Evolutionary conservation across 2,888 invertebrate genomes (phyloP).

Genomic region (Agapostemon virescens): DNA sequence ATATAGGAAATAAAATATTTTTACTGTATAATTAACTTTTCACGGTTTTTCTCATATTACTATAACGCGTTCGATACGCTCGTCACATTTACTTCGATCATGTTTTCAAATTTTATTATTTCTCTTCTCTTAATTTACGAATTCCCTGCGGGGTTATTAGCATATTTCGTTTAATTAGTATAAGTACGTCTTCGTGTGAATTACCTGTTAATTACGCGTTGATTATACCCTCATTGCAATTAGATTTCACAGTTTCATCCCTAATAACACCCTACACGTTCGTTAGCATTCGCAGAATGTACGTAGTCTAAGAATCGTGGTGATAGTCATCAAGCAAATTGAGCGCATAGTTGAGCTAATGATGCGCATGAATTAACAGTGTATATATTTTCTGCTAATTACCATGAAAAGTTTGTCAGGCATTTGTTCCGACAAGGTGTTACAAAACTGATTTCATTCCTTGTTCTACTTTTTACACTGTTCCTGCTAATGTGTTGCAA

Average conservation of each 20-base stretch:
- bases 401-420: not conserved
- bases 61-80: too few relatives aligned
- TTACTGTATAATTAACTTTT: not conserved
- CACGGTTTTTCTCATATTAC: not conserved
- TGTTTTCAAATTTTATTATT: not conserved
- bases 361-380: not conserved
- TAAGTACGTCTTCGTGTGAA: not conserved
- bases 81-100: not conserved
- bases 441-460: not conserved
- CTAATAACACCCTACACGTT: not conserved
- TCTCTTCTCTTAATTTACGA: too few relatives aligned
- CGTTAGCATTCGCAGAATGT: not conserved
- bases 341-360: not conserved
- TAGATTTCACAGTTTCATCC: not conserved
- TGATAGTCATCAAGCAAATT: not conserved
- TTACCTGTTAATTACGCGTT: not conserved
- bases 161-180: too few relatives aligned
- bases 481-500: not conserved
- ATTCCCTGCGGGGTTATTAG: too few relatives aligned
- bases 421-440: not conserved
- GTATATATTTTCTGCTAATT: not conserved
- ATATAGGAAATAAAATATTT: too few relatives aligned
- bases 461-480: not conserved
- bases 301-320: not conserved
- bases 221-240: not conserved